Evolutionary conservation across 2,113 vertebrate species (phyloP).

Genomic region (Rissa tridactyla): DNA sequence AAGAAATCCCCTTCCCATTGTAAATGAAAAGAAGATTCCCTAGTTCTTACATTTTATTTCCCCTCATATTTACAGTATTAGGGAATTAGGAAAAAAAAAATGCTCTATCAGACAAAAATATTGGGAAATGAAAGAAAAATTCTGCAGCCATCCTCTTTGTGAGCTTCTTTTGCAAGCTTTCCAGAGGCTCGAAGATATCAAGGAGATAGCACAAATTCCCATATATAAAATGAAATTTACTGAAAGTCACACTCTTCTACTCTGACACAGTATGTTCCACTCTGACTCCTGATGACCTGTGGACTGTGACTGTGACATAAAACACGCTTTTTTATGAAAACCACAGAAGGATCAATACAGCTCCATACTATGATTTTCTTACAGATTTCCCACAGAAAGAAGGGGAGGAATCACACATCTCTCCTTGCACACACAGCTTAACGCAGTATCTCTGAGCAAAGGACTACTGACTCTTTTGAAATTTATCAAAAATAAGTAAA

Average conservation of each 20-base stretch:
- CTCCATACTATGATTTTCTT: neutral
- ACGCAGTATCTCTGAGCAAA: neutral
- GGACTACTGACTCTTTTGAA: neutral
- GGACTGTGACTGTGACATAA: neutral
- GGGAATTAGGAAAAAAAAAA: neutral
- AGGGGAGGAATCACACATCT: neutral
- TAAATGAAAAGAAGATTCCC: neutral
- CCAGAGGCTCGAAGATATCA: neutral
- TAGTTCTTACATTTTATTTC: neutral
- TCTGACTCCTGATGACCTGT: neutral
- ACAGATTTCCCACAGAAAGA: neutral
- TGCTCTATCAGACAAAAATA: neutral
- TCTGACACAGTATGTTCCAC: accelerated
- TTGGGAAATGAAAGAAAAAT: neutral
- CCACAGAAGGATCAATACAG: neutral
- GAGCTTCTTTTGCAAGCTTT: neutral
- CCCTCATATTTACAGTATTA: neutral
- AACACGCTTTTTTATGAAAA: neutral
- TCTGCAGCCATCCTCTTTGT: neutral
- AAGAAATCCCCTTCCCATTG: neutral
- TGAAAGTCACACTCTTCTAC: neutral
- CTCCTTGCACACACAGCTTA: neutral
- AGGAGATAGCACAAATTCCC: neutral
- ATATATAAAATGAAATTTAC: neutral
- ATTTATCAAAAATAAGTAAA: neutral